phyloP scores from a whole-genome alignment of 2,797 vertebrate genomes.

The Apogon talboti region DNA sequence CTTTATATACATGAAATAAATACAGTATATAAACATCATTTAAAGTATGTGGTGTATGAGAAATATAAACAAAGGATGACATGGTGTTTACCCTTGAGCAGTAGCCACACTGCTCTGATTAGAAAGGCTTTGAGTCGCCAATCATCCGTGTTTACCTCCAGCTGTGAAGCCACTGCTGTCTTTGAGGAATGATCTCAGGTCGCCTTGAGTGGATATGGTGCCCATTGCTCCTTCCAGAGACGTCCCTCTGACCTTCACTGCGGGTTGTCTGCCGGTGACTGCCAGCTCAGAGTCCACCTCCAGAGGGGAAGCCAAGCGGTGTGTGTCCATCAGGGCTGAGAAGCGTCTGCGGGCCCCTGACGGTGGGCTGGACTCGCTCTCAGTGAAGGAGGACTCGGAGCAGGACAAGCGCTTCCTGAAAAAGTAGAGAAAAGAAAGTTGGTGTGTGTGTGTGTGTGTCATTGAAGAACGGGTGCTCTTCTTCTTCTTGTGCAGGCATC shows the following conservation, averaged over 20 bases:
- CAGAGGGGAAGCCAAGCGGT: conserved; percentile 86
- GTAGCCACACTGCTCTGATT: not conserved
- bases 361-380: conserved; percentile 90
- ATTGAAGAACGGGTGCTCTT: not conserved
- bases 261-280: conserved; percentile 72
- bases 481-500: not conserved
- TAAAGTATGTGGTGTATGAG: no score
- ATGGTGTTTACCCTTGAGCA: no score
- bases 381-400: conserved; percentile 87
- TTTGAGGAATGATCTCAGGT: conserved; percentile 65
- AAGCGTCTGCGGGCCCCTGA: conserved; percentile 89
- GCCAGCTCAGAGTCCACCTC: conserved; percentile 84
- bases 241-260: conserved; percentile 77
- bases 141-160: conserved; percentile 63
- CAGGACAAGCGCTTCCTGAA: conserved; percentile 91
- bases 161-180: conserved; percentile 60
- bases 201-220: conserved; percentile 54
- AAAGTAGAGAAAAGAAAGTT: not conserved
- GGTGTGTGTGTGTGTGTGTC: no score
- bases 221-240: conserved; percentile 82
- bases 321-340: conserved; percentile 91
- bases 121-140: not conserved
- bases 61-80: no score
- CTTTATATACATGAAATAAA: no score
- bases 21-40: no score